Conservation (phyloP, 2,797 vertebrate species). For the Nyctibius grandis region DNA sequence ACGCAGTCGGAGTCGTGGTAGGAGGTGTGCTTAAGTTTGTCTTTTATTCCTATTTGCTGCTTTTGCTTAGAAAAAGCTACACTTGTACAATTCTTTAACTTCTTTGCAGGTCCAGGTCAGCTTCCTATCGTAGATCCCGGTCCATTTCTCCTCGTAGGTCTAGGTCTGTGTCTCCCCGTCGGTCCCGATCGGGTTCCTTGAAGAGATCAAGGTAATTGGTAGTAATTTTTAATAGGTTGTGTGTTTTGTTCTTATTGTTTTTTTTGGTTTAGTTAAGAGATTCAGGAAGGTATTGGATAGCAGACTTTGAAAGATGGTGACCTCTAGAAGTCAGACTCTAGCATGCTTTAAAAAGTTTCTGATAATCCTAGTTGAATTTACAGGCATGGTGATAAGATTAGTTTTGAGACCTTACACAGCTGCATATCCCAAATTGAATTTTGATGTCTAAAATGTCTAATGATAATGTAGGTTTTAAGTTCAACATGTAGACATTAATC, state of each 20-base stretch:
- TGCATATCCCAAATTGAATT: not conserved
- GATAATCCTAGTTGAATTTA: not conserved
- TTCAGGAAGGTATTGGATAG: not conserved
- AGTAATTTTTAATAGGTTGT: not conserved
- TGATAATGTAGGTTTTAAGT: not conserved
- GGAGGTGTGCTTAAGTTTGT: constrained; percentile 69
- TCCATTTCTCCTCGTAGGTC: constrained; percentile 81
- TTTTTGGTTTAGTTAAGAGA: not conserved
- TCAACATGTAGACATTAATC: rapidly evolving
- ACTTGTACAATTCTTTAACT: not conserved
- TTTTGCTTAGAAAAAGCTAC: not conserved
- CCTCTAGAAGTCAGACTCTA: not conserved
- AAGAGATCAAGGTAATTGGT: constrained; percentile 81
- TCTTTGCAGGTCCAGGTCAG: constrained; percentile 80
- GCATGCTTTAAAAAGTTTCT: not conserved
- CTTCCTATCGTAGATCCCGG: constrained; percentile 79
- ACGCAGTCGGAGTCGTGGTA: constrained; percentile 80
- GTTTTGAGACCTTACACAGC: not conserved
- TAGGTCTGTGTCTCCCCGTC: constrained; percentile 75
- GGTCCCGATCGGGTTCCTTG: constrained; percentile 79
- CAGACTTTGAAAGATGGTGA: not conserved
- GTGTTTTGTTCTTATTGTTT: rapidly evolving
- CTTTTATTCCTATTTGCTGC: rapidly evolving
- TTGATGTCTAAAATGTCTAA: not conserved
- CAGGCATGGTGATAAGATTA: rapidly evolving